Evolutionary conservation across 2,797 vertebrate genomes (phyloP).

Genomic region (Nasua narica): DNA sequence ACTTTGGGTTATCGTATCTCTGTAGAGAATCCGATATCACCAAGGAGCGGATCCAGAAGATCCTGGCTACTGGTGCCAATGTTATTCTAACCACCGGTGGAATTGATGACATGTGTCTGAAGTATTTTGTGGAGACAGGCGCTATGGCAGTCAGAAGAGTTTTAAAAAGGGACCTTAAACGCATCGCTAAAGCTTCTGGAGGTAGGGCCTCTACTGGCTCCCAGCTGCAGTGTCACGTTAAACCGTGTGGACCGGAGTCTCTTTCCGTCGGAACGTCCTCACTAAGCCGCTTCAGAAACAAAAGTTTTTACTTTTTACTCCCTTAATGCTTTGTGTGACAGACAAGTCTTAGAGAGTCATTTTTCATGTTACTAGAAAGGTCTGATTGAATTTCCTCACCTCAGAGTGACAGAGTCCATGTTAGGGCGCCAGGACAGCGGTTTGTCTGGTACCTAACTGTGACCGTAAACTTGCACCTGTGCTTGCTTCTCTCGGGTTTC

Average conservation of each 20-base stretch:
- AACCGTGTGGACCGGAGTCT: fast-evolving
- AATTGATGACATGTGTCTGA: conserved; percentile 98
- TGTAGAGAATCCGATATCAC: conserved; percentile 96
- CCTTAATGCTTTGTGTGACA: background rate
- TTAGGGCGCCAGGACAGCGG: background rate
- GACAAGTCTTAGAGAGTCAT: background rate
- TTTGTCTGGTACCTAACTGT: background rate
- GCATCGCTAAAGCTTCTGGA: conserved; percentile 96
- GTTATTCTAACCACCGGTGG: conserved; percentile 96
- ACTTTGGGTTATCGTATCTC: background rate
- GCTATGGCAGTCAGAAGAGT: conserved; percentile 97
- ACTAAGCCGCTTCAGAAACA: background rate
- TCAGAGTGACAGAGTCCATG: background rate
- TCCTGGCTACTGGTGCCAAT: conserved; percentile 93
- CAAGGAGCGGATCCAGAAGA: conserved; percentile 98
- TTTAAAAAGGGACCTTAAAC: conserved; percentile 95
- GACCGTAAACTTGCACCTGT: background rate
- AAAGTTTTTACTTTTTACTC: background rate
- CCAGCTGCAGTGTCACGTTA: fast-evolving
- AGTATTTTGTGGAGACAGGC: conserved; percentile 96
- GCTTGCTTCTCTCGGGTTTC: background rate
- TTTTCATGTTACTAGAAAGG: background rate
- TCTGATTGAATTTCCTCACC: background rate
- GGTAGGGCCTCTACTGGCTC: conserved; percentile 81
- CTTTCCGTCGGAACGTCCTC: background rate